A percentile compares a stretch with the other conserved stretches of the same genome.
Evolutionary conservation across 2,113 vertebrate species (phyloP).

Genomic region (Ciconia maguari): DNA sequence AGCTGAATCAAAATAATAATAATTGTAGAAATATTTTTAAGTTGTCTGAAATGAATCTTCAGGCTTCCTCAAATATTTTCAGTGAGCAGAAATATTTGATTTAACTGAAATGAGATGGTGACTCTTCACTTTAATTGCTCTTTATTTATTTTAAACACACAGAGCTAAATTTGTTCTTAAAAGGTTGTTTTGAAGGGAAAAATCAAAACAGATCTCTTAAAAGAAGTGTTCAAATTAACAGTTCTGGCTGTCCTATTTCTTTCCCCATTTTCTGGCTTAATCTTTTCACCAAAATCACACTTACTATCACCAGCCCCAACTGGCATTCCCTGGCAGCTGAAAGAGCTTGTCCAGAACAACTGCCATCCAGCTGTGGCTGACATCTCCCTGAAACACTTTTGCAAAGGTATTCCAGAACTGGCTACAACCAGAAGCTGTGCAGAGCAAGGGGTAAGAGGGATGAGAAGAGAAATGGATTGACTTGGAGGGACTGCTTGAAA

Average conservation of each 20-base stretch:
- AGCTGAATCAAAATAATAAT: conserved; percentile 29
- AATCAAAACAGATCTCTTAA: neutral
- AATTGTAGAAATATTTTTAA: neutral
- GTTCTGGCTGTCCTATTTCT: neutral
- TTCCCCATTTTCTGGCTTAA: neutral
- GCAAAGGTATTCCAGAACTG: neutral
- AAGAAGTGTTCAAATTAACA: neutral
- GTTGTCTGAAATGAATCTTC: neutral
- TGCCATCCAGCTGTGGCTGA: neutral
- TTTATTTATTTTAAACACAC: conserved; percentile 10
- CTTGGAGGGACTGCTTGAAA: neutral
- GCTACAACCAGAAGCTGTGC: neutral
- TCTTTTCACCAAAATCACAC: neutral
- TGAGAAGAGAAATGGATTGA: neutral
- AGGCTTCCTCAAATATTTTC: neutral
- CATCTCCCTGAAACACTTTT: neutral
- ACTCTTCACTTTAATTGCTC: neutral
- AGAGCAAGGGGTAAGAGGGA: neutral
- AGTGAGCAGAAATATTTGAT: neutral
- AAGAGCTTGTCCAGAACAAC: neutral
- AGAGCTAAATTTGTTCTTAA: neutral
- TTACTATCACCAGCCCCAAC: neutral
- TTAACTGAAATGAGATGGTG: neutral
- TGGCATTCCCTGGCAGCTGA: neutral
- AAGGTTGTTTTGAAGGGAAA: neutral